Base-by-base conservation (phyloP, 1,140 invertebrate genomes). In the Druon quercuslanigerum region DNA sequence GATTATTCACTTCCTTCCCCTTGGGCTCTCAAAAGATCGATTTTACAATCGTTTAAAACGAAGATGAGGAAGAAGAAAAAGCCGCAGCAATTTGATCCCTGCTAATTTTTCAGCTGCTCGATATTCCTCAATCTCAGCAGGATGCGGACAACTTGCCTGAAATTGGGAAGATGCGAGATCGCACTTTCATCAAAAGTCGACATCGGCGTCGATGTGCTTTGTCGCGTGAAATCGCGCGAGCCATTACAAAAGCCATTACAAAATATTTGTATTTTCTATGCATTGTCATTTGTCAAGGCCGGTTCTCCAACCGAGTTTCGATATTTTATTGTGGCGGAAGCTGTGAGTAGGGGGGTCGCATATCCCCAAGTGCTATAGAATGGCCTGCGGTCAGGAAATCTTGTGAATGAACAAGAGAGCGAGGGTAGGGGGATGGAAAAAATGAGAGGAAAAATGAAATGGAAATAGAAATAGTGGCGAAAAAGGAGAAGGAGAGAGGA, bases 81-180 rank as follows among this genome's bases (percentile, higher is more conserved):
- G 25, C 51, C 71, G 70, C 77, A 71, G 50, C 0, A 73, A 74
- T 50, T 77, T 78, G 51, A 73, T 51, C 72, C 72, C 57, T 3
- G 76, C 79, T 80, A 80, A 80, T 79, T 79, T 77, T 73, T 50
- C 81, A 82, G 81, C 81, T 82, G 81, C 52, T 74, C 74, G 60
- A 14, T 56, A 56, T 56, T 16, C 60, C 60, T 9, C 14, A 57
- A 66, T 66, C 60, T 33, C 60, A 66, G 60, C 60, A 25, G 60
- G 60, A 40, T 25, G 33, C 16, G 60, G 60, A 40, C 60, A 33
- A 66, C 40, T 66, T 66, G 60, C 60, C 40, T 66, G 60, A 66
- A 66, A 66, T 76, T 79, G 73, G 74, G 51, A 78, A 72, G 51
- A 75, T 46, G 51, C 50, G 52, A 66, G 8, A 71, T 75, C 51